These are phyloP conservation scores for Aproaerema taeniolella DNA, from an alignment of 2,888 invertebrate genomes.

Conservation along the genomic window DNA sequence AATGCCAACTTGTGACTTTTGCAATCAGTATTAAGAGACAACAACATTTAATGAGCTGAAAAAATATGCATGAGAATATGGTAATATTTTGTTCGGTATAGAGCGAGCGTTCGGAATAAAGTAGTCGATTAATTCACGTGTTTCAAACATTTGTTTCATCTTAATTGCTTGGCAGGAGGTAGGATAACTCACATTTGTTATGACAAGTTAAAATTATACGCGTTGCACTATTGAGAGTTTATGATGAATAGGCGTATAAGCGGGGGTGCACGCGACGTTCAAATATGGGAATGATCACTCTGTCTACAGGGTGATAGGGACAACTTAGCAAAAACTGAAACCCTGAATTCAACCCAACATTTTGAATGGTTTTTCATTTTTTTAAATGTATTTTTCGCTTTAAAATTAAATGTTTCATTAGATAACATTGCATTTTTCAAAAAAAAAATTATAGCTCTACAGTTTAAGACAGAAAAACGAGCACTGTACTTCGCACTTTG, in stretches of 20 bases:
- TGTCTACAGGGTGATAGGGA: too few species aligned
- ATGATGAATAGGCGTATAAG: too few species aligned
- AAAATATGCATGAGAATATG: background rate
- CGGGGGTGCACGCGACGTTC: background rate
- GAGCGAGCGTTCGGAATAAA: constrained; percentile 3
- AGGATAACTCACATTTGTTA: constrained; percentile 27
- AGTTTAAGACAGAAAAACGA: too few species aligned
- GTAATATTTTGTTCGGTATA: background rate
- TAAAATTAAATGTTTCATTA: too few species aligned
- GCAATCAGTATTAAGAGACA: background rate
- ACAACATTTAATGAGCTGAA: background rate
- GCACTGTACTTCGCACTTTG: too few species aligned
- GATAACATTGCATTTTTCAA: too few species aligned
- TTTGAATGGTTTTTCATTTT: too few species aligned
- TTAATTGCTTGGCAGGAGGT: constrained; percentile 26
- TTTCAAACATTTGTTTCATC: constrained; percentile 19
- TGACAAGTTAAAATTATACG: constrained; percentile 20
- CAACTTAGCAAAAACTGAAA: too few species aligned
- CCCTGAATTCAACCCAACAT: too few species aligned
- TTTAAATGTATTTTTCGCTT: too few species aligned
- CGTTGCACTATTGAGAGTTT: background rate
- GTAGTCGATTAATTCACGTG: constrained; percentile 13
- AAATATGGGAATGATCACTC: constrained; percentile 1
- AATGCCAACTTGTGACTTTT: background rate
- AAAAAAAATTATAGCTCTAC: too few species aligned